Base-by-base conservation (phyloP, 2,797 vertebrate species). In the Chelonia mydas region DNA sequence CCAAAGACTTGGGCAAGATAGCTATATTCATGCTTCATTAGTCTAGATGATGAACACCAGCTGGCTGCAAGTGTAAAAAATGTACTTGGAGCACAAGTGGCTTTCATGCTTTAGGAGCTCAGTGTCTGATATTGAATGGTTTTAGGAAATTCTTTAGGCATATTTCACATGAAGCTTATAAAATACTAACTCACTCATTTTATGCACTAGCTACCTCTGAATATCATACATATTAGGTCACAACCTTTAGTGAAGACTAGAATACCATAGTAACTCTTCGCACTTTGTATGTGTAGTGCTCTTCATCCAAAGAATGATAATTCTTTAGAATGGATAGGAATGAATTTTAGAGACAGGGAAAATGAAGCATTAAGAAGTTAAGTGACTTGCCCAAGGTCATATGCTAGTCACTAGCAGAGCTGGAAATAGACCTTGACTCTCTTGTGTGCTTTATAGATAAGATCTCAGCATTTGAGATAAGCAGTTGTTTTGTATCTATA, bases 71-170 rank as follows among this genome's bases (percentile, higher is more conserved):
- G 50, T 4, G n/a, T 25, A 49, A 77, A 93, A 90, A 37, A 21
- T 37, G n/a, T 23, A 65, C 57, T 84, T 79, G 28, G 51, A 83
- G 27, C 25, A 19, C 68, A 49, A 6, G 10, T 7, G 1, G 7
- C 68, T 31, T 12, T 37, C 78, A 2, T 9, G 4, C 3, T 41
- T 90, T 89, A 47, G 31, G 17, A 72, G 3, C 13, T 37, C 53
- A 37, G 65, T 17, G 10, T 21, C 78, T 50, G 74, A 5, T 1
- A 0, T 0, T 0, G 31, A 8, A 2, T n/a, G 23, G 25, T 37
- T 89, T 50, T 5, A 49, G 45, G 10, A 27, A 65, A 27, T 28
- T 27, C 7, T 59, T 31, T 31, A 55, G 49, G n/a, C 16, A 15
- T 10, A 11, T 68, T 96, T 92, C 41, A 3, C 91, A 78, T 28